These are phyloP conservation scores for Neoascia interrupta DNA, from an alignment of 2,888 invertebrate species.

Conservation along the genomic window DNA sequence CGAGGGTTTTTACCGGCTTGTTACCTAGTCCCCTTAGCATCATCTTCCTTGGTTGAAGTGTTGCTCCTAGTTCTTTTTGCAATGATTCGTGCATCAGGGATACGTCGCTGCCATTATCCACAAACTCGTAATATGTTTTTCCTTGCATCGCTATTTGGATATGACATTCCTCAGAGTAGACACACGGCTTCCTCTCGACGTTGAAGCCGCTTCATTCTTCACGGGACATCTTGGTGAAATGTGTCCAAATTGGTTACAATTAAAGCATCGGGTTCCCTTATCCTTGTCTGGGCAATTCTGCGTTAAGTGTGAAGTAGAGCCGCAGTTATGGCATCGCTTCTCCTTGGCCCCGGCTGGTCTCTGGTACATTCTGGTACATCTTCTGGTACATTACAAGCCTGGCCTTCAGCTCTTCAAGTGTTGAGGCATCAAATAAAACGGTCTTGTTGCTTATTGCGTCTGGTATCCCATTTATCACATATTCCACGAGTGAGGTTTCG, in stretches of 20 bases:
- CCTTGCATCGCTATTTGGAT: no score
- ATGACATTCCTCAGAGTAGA: no score
- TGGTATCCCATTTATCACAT: constrained; percentile 11
- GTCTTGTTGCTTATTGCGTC: not conserved
- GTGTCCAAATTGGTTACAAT: constrained; percentile 38
- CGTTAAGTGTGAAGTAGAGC: constrained; percentile 9
- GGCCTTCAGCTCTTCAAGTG: not conserved
- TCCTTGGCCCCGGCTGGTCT: not conserved
- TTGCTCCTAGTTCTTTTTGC: not conserved
- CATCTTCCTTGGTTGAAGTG: not conserved
- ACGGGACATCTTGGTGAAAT: no score
- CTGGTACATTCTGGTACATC: not conserved
- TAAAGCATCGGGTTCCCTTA: constrained; percentile 37
- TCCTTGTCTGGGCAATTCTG: constrained; percentile 3
- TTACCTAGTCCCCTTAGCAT: not conserved
- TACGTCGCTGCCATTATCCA: not conserved
- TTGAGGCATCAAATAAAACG: constrained; percentile 1
- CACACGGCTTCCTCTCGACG: no score
- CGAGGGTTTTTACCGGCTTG: not conserved
- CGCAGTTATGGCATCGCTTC: not conserved
- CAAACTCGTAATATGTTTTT: not conserved
- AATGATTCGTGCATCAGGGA: not conserved
- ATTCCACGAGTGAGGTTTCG: constrained; percentile 5
- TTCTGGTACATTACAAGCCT: not conserved
- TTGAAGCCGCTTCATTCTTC: no score